A percentile compares a stretch with the other conserved stretches of the same genome.
Conservation (phyloP, 2,113 vertebrate genomes). For the Pomatorhinus ruficollis region DNA sequence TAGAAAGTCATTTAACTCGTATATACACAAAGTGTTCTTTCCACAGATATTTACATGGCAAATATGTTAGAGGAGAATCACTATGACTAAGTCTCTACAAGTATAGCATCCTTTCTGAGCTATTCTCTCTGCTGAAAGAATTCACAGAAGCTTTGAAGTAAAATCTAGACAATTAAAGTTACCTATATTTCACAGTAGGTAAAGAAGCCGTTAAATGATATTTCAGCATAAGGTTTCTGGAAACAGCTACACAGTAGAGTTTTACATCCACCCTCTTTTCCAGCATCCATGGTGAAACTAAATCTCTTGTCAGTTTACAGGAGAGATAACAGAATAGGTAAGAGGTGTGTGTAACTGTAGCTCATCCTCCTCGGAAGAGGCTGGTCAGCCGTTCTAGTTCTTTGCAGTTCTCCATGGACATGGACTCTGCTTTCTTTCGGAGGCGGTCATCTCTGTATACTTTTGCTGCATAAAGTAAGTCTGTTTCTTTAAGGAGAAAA, state of each 20-base stretch:
- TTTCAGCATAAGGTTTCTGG: slow-evolving; percentile 74
- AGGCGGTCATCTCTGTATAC: slow-evolving; percentile 93
- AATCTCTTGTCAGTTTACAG: slow-evolving; percentile 69
- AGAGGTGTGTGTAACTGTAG: neutral
- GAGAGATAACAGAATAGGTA: slow-evolving; percentile 33
- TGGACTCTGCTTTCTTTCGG: slow-evolving; percentile 90
- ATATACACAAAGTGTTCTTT: slow-evolving; percentile 75
- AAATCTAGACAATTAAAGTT: slow-evolving; percentile 73
- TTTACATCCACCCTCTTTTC: slow-evolving; percentile 70
- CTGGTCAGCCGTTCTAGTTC: slow-evolving; percentile 92
- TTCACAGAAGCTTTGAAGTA: slow-evolving; percentile 69
- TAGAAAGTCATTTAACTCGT: slow-evolving; percentile 71
- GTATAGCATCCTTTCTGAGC: slow-evolving; percentile 63
- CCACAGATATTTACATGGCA: slow-evolving; percentile 78
- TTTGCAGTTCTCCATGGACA: slow-evolving; percentile 96
- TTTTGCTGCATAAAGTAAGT: slow-evolving; percentile 92
- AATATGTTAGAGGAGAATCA: slow-evolving; percentile 69
- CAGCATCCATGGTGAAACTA: slow-evolving; percentile 67
- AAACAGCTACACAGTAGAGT: slow-evolving; percentile 74
- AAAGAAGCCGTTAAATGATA: slow-evolving; percentile 73
- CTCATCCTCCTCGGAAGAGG: slow-evolving; percentile 91
- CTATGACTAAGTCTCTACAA: slow-evolving; percentile 72
- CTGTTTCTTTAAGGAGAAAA: slow-evolving; percentile 83
- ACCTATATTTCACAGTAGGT: slow-evolving; percentile 75
- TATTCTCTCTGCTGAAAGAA: slow-evolving; percentile 72